Evolutionary conservation across 2,888 invertebrate genomes (phyloP).

Genomic region (Yponomeuta evonymella): DNA sequence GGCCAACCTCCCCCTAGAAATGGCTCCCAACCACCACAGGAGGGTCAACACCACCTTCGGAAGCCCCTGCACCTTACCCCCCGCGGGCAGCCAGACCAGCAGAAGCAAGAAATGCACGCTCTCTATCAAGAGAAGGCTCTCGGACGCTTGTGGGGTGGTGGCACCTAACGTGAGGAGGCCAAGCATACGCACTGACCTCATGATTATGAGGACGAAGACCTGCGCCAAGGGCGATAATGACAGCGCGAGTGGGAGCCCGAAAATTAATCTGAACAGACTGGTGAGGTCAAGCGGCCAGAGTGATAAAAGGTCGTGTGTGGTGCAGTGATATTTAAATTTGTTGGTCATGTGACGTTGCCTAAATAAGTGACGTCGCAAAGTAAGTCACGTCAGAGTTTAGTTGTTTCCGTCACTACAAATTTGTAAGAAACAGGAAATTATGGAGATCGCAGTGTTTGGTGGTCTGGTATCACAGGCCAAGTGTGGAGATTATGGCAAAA

Average conservation of each 20-base stretch:
- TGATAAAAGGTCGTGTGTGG: slow-evolving; percentile 63
- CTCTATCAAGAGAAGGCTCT: slow-evolving; percentile 87
- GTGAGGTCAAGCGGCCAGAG: slow-evolving; percentile 60
- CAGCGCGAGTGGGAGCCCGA: slow-evolving; percentile 72
- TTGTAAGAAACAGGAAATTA: too few species aligned
- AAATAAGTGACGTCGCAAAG: too few species aligned
- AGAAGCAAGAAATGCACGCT: slow-evolving; percentile 85
- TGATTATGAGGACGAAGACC: slow-evolving; percentile 91
- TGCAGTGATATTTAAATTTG: slow-evolving; percentile 57
- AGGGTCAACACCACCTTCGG: slow-evolving; percentile 85
- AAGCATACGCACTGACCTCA: slow-evolving; percentile 90
- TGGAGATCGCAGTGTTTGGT: too few species aligned
- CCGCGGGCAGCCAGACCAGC: slow-evolving; percentile 79
- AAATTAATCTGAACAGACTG: slow-evolving; percentile 66
- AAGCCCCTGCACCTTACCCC: slow-evolving; percentile 84
- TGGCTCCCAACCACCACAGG: slow-evolving; percentile 92
- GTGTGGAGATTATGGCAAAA: too few species aligned
- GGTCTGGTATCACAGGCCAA: too few species aligned
- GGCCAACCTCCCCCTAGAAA: slow-evolving; percentile 89
- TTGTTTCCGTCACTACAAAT: too few species aligned
- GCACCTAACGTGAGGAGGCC: slow-evolving; percentile 92
- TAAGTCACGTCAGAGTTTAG: too few species aligned
- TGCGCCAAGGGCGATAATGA: slow-evolving; percentile 83
- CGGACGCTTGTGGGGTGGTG: slow-evolving; percentile 92
- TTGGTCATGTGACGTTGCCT: neutral